Conservation (phyloP, 2,888 invertebrate genomes). For the Pemphredon lugubris region DNA sequence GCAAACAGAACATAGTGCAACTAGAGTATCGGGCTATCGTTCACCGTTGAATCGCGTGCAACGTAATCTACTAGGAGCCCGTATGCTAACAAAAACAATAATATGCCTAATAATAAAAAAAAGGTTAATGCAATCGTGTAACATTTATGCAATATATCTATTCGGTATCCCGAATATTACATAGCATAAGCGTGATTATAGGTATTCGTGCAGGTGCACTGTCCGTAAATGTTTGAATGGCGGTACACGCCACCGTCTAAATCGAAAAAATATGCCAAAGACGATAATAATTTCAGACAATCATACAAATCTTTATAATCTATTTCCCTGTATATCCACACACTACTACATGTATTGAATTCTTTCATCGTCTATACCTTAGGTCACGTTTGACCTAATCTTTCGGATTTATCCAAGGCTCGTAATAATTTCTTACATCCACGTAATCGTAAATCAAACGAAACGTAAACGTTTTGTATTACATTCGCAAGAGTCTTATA, state of each 20-base stretch:
- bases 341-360: slow-evolving; percentile 58
- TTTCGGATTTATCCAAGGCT: slow-evolving; percentile 33
- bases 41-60: slow-evolving; percentile 14
- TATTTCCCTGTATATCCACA: slow-evolving; percentile 65
- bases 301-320: slow-evolving; percentile 61
- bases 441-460: slow-evolving; percentile 47
- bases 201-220: neutral
- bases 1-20: neutral
- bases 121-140: slow-evolving; percentile 1
- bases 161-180: neutral
- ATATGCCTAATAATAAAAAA: slow-evolving; percentile 12
- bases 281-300: slow-evolving; percentile 55
- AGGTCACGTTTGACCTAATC: slow-evolving; percentile 30
- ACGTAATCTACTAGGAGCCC: slow-evolving; percentile 10
- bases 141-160: slow-evolving; percentile 1
- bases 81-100: slow-evolving; percentile 16
- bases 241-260: slow-evolving; percentile 11
- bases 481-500: slow-evolving; percentile 19
- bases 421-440: slow-evolving; percentile 38
- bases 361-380: slow-evolving; percentile 50
- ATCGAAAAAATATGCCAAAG: slow-evolving; percentile 36
- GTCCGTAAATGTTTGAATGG: slow-evolving; percentile 27
- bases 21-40: neutral
- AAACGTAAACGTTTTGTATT: slow-evolving; percentile 43
- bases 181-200: neutral